Percentiles rank a stretch among this genome's conserved stretches.
Evolutionary conservation across 2,113 vertebrate species (phyloP).

Genomic region (Amphiprion percula): DNA sequence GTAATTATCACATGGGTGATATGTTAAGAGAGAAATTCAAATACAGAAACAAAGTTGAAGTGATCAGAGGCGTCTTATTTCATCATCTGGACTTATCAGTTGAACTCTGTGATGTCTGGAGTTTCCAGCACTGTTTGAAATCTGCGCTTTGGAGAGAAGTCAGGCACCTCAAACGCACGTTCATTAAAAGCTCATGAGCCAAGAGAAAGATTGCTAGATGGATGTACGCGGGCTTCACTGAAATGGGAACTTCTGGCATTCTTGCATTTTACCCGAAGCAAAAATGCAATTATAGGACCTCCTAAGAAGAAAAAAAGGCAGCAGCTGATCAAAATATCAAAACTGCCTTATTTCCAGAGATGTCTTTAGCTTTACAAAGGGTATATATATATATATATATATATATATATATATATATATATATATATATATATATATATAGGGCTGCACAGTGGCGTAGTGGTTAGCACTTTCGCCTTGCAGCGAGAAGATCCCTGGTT

Average conservation of each 20-base stretch:
- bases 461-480: too few species aligned
- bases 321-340: slow-evolving; percentile 30
- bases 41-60: slow-evolving; percentile 19
- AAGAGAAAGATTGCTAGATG: slow-evolving; percentile 17
- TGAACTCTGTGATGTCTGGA: slow-evolving; percentile 43
- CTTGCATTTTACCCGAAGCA: slow-evolving; percentile 12
- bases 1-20: slow-evolving; percentile 47
- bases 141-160: slow-evolving; percentile 25
- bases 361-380: slow-evolving; percentile 15
- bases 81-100: slow-evolving; percentile 29
- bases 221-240: neutral
- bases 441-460: too few species aligned
- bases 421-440: too few species aligned
- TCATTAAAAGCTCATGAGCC: slow-evolving; percentile 36
- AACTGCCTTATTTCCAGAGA: slow-evolving; percentile 32
- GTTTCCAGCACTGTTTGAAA: slow-evolving; percentile 22
- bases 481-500: too few species aligned
- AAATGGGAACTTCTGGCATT: slow-evolving; percentile 17
- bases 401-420: too few species aligned
- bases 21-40: slow-evolving; percentile 40
- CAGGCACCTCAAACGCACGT: slow-evolving; percentile 31
- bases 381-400: neutral
- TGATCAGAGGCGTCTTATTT: slow-evolving; percentile 42
- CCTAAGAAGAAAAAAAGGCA: slow-evolving; percentile 1
- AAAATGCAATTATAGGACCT: slow-evolving; percentile 17